Conservation (phyloP, 2,113 vertebrate species). For the Morphnarchus princeps region DNA sequence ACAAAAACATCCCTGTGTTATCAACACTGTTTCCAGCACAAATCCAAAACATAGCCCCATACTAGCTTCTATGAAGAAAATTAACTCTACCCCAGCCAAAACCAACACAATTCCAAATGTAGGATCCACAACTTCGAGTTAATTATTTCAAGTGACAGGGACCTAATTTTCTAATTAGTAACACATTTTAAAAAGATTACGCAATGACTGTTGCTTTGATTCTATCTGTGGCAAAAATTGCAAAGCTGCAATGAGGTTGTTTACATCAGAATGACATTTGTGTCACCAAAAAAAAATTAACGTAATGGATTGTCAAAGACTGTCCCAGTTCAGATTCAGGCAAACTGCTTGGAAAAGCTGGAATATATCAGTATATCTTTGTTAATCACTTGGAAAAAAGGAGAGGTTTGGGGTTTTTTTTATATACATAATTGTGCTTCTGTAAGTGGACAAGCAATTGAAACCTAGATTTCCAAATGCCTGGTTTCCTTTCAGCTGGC, state of each 20-base stretch:
- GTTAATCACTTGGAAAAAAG: not conserved
- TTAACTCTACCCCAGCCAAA: too few species aligned
- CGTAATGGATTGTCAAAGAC: not conserved
- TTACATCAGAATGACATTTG: not conserved
- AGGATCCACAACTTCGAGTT: not conserved
- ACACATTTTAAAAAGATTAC: not conserved
- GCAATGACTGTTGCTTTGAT: not conserved
- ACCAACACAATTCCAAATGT: not conserved
- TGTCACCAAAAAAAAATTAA: not conserved
- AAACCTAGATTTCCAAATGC: not conserved
- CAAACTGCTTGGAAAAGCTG: not conserved
- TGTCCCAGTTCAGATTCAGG: not conserved
- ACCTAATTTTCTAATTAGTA: not conserved
- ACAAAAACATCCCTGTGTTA: too few species aligned
- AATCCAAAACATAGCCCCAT: too few species aligned
- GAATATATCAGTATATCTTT: not conserved
- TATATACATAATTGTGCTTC: not conserved
- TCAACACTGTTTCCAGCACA: too few species aligned
- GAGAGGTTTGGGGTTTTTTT: not conserved
- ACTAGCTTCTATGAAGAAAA: too few species aligned
- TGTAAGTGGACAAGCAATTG: not conserved
- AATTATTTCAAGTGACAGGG: not conserved
- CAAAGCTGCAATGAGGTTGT: not conserved
- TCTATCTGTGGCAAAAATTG: not conserved
- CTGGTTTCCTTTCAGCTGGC: not conserved